These are phyloP conservation scores for Aegotheles bennettii DNA, from an alignment of 2,113 vertebrate genomes.

Conservation along the genomic window DNA sequence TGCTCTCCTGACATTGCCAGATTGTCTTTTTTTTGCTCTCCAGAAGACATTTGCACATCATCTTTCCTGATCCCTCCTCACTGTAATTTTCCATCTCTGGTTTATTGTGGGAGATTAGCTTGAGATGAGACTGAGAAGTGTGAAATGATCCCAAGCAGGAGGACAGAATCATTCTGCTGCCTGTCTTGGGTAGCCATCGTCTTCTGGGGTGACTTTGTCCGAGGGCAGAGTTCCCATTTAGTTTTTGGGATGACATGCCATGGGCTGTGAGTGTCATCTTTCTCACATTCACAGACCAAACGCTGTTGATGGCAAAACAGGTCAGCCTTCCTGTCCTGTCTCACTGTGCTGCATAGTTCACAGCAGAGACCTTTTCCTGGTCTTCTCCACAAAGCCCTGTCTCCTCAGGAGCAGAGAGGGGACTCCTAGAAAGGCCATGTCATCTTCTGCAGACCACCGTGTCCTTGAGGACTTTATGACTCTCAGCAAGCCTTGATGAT, in stretches of 20 bases:
- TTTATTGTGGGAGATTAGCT: not conserved
- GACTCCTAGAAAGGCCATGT: not conserved
- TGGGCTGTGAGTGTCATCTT: not conserved
- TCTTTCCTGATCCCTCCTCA: not conserved
- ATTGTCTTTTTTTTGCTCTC: not conserved
- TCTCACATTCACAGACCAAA: not conserved
- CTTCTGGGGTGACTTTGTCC: not conserved
- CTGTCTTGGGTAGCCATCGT: not conserved
- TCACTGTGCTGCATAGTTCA: not conserved
- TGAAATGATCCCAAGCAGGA: not conserved
- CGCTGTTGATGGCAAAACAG: not conserved
- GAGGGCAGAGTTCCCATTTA: not conserved
- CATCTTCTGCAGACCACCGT: not conserved
- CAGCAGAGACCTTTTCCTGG: not conserved
- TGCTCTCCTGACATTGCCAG: not conserved
- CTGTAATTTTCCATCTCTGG: not conserved
- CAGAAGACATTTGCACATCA: not conserved
- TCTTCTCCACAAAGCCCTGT: not conserved
- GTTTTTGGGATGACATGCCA: rapidly evolving
- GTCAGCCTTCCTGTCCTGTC: not conserved
- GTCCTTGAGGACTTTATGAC: not conserved
- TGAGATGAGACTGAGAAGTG: not conserved
- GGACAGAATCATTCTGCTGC: not conserved
- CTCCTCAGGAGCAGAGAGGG: not conserved
- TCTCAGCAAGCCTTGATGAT: not conserved